Evolutionary conservation across 2,113 vertebrate species (phyloP).

Genomic region (Struthidea cinerea): DNA sequence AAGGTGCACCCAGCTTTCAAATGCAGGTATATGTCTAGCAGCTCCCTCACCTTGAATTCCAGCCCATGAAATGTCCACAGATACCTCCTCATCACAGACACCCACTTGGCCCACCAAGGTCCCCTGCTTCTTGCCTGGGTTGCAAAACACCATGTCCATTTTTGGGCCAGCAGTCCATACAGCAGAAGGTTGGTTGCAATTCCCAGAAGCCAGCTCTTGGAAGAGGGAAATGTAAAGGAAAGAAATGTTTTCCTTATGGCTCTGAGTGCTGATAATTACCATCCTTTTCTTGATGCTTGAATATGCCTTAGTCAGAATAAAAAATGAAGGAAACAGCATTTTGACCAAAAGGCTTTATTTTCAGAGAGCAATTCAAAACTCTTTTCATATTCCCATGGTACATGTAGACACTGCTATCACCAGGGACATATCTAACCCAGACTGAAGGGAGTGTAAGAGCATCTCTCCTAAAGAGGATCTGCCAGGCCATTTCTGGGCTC

Average conservation of each 20-base stretch:
- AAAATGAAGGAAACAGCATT: background rate
- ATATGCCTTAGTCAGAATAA: background rate
- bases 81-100: background rate
- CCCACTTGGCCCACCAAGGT: rapidly evolving
- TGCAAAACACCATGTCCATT: background rate
- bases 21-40: background rate
- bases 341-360: background rate
- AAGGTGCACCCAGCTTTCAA: background rate
- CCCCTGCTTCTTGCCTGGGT: background rate
- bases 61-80: background rate
- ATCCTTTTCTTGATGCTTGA: background rate
- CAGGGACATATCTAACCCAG: rapidly evolving
- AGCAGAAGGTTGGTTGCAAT: background rate
- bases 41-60: background rate
- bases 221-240: background rate
- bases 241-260: background rate
- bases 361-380: background rate
- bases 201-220: background rate
- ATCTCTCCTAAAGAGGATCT: background rate
- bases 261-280: background rate
- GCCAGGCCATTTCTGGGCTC: background rate
- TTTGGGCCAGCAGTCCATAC: background rate
- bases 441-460: background rate
- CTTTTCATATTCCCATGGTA: background rate
- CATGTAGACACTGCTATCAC: background rate